phyloP scores from a whole-genome alignment of 2,113 vertebrate genomes.

The Porphyrio hochstetteri region DNA sequence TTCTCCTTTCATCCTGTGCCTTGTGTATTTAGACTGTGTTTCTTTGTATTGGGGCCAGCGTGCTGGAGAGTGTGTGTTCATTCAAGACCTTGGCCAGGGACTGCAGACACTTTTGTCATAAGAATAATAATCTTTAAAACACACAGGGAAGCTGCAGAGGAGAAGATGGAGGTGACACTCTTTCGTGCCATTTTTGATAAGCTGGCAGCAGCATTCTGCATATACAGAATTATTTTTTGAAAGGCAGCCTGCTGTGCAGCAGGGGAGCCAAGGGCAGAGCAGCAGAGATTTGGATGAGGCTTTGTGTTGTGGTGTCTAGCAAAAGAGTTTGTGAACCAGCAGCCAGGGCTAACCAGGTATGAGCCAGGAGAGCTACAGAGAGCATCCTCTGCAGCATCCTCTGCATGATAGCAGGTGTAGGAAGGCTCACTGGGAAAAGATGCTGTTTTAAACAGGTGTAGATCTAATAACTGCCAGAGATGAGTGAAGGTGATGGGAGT shows the following conservation, averaged over 20 bases:
- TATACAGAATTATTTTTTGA: not conserved
- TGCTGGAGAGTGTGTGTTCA: not conserved
- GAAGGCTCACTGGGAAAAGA: not conserved
- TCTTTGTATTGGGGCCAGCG: not conserved
- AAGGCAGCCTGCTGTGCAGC: not conserved
- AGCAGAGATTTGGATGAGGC: not conserved
- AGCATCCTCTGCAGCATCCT: not conserved
- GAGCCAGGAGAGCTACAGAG: not conserved
- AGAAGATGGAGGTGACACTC: not conserved
- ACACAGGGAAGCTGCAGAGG: not conserved
- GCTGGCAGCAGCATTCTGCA: not conserved
- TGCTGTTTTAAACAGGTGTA: not conserved
- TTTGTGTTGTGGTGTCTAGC: not conserved
- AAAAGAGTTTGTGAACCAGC: not conserved
- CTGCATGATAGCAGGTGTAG: not conserved
- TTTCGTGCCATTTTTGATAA: not conserved
- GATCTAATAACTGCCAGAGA: not conserved
- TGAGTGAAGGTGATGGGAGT: not conserved
- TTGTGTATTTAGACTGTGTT: not conserved
- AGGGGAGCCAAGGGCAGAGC: not conserved
- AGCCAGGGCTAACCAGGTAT: not conserved
- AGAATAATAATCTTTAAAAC: not conserved
- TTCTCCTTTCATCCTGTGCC: not conserved
- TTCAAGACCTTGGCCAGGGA: not conserved
- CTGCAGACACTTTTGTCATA: not conserved